phyloP scores from a whole-genome alignment of 1,140 invertebrate genomes.

The Drosophila oshimai region DNA sequence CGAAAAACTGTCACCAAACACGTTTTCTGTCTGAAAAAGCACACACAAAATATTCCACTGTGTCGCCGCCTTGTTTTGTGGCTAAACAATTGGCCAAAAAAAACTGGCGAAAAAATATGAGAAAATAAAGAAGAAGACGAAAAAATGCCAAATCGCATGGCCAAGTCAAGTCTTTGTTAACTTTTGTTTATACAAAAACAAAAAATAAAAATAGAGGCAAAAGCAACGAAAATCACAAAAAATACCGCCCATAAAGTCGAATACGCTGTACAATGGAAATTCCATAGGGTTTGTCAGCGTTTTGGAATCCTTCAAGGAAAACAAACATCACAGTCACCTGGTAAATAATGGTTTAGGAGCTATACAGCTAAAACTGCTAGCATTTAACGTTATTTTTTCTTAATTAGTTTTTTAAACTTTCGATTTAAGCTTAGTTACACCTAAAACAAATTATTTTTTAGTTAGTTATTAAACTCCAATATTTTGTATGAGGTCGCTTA shows the following conservation, averaged over 20 bases:
- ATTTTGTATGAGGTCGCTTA: too few species aligned
- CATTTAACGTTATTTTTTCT: too few species aligned
- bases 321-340: neutral
- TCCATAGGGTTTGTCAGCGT: constrained; percentile 9
- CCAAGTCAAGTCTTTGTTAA: constrained; percentile 54
- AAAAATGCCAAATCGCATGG: constrained; percentile 66
- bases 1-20: constrained; percentile 69
- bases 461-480: too few species aligned
- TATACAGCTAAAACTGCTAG: neutral
- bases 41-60: constrained; percentile 63
- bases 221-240: constrained; percentile 38
- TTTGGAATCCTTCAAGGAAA: neutral
- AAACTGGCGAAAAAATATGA: constrained; percentile 22
- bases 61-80: constrained; percentile 52
- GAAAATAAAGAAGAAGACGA: constrained; percentile 28
- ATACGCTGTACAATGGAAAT: constrained; percentile 11
- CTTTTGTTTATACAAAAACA: constrained; percentile 64
- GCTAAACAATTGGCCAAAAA: constrained; percentile 70
- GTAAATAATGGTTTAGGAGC: neutral
- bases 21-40: constrained; percentile 33
- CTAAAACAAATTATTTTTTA: too few species aligned
- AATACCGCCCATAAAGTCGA: constrained; percentile 45
- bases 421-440: too few species aligned
- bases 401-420: too few species aligned
- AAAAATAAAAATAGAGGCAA: constrained; percentile 34